phyloP scores from a whole-genome alignment of 2,888 invertebrate genomes.

The Dryomyza anilis region DNA sequence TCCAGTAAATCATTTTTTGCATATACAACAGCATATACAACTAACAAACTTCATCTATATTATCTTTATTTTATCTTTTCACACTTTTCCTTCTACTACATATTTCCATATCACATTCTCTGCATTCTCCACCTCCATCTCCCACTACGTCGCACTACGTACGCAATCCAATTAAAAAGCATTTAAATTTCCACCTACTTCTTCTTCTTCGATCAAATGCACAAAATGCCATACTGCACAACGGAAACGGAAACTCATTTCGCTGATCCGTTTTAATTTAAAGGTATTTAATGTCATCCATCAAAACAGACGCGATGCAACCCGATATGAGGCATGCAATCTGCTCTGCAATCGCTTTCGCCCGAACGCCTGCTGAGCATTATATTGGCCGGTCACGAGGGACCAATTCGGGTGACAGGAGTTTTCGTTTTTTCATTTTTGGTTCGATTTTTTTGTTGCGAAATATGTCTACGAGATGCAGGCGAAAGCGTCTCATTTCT shows the following conservation, averaged over 20 bases:
- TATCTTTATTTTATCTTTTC: background rate
- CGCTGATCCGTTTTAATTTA: conserved; percentile 55
- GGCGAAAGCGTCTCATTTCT: conserved; percentile 30
- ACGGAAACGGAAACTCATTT: conserved; percentile 41
- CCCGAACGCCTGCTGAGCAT: conserved; percentile 60
- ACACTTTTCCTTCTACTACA: background rate
- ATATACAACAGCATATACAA: background rate
- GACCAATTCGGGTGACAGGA: conserved; percentile 53
- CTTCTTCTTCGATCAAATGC: background rate
- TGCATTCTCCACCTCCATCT: background rate
- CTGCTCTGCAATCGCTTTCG: conserved; percentile 55
- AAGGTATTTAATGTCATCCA: conserved; percentile 60
- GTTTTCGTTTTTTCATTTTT: no score
- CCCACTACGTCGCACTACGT: no score
- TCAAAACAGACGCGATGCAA: conserved; percentile 52
- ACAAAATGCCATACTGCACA: conserved; percentile 8
- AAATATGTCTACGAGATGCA: background rate
- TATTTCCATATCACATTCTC: conserved; percentile 27
- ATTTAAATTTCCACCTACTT: conserved; percentile 44
- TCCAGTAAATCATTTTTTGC: no score
- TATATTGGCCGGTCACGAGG: conserved; percentile 62
- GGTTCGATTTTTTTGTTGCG: conserved; percentile 44
- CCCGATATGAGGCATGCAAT: conserved; percentile 58
- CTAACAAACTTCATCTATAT: background rate
- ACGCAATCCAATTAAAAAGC: conserved; percentile 50